Base-by-base conservation (phyloP, 2,113 vertebrate genomes). In the Formicarius rufipectus region DNA sequence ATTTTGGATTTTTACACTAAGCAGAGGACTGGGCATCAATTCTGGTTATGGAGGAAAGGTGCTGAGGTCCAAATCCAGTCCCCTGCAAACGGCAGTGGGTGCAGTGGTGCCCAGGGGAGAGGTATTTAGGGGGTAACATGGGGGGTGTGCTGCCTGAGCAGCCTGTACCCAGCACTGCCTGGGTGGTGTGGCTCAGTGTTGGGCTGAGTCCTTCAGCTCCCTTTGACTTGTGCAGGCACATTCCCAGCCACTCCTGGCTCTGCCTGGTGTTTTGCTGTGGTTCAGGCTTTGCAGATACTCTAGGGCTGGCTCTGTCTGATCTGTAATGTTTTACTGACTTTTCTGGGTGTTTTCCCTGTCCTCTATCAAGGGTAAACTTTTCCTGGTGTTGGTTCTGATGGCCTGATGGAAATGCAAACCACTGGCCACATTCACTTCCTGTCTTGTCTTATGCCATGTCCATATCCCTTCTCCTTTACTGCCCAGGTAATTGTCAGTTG, bases 361-460 rank as follows among this genome's bases (percentile, higher is more conserved):
- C 17, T 37, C 19, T 79, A 0, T 5, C 13, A 33, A 50, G 39
- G 15, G 8, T 62, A 21, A 47, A 45, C 39, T 80, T 74, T 6
- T 45, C 21, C 47, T 50, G 53, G 12, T 60, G 53, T 52, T 22
- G 6, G 9, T 76, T 83, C 42, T 73, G 4, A 66, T 60, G 58
- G 21, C 44, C 24, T 83, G 30, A 31, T 12, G 40, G 59, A 64
- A 84, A 21, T 28, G 6, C 2, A 40, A 39, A n/a, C 25, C 49
- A 20, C 7, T 76, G 58, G 30, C 40, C 8, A 12, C 14, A 2
- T 47, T 33, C 31, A 28, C 13, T 39, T 77, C 17, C 39, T 62
- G 33, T 31, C 0, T 0, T 49, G 64, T 42, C 25, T 63, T 13
- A 6, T 14, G 28, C 16, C 1, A 0, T 12, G 27, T 53, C 40